Evolutionary conservation across 1,140 invertebrate genomes (phyloP).

Genomic region (Zaprionus ghesquierei): DNA sequence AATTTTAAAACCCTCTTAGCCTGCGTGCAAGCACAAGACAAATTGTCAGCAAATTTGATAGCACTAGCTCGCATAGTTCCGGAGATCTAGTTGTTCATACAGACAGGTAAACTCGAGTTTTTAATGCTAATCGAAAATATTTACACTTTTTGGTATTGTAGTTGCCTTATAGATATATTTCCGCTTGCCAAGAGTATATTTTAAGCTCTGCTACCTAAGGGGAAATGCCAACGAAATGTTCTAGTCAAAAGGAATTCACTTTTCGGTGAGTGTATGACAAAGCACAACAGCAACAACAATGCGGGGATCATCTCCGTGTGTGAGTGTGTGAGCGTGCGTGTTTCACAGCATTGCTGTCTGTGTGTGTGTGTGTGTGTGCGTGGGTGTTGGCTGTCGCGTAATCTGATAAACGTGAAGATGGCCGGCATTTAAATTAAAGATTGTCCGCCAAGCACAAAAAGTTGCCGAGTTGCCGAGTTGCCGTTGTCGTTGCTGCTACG

Average conservation of each 20-base stretch:
- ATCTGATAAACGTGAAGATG: conserved; percentile 79
- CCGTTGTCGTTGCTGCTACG: neutral
- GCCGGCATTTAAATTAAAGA: conserved; percentile 80
- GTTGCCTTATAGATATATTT: too few relatives aligned
- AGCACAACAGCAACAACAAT: neutral
- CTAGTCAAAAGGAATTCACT: neutral
- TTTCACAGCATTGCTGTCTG: neutral
- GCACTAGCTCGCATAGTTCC: too few relatives aligned
- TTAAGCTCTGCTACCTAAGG: too few relatives aligned
- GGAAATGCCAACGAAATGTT: neutral
- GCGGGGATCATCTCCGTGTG: neutral
- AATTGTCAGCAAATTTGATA: too few relatives aligned
- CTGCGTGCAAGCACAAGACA: too few relatives aligned
- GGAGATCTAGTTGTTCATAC: too few relatives aligned
- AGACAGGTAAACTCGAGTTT: too few relatives aligned
- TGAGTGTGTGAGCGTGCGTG: neutral
- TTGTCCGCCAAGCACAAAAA: conserved; percentile 69
- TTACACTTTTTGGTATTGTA: too few relatives aligned
- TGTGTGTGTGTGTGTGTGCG: conserved; percentile 11
- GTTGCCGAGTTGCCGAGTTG: conserved; percentile 43
- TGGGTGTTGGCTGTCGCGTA: conserved; percentile 58
- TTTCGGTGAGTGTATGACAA: neutral
- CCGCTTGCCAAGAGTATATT: too few relatives aligned
- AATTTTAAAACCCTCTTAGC: too few relatives aligned
- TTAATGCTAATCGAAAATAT: too few relatives aligned